phyloP scores from a whole-genome alignment of 2,113 vertebrate genomes.

The Chaetops frenatus region DNA sequence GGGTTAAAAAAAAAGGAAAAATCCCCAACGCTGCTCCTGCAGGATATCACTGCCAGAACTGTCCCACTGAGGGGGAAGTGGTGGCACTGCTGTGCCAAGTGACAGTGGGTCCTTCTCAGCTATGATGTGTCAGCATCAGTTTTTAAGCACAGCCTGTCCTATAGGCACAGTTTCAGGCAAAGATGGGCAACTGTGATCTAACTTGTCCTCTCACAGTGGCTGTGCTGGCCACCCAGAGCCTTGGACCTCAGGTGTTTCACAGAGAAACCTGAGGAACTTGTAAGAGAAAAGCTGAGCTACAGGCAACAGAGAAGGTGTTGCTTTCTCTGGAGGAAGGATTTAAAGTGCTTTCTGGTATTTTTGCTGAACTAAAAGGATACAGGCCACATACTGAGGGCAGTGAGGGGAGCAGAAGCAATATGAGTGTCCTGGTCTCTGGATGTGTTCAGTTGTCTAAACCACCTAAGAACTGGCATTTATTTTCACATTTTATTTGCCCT shows the following conservation, averaged over 20 bases:
- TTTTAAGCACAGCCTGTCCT: not conserved
- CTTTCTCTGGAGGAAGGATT: not conserved
- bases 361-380: not conserved
- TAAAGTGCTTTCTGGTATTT: not conserved
- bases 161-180: not conserved
- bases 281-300: not conserved
- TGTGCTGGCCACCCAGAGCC: fast-evolving
- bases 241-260: not conserved
- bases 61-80: too few species aligned
- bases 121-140: not conserved
- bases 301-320: not conserved
- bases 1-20: too few species aligned
- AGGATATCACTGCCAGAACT: not conserved
- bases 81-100: not conserved
- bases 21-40: not conserved
- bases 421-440: not conserved
- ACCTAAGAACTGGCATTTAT: not conserved
- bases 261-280: not conserved
- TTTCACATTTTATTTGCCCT: not conserved
- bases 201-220: not conserved
- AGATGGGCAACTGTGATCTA: not conserved
- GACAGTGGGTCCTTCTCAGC: not conserved
- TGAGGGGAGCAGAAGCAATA: not conserved
- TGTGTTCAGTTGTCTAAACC: not conserved
- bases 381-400: not conserved